phyloP scores from a whole-genome alignment of 2,797 vertebrate genomes.

The Tokudaia muenninki region DNA sequence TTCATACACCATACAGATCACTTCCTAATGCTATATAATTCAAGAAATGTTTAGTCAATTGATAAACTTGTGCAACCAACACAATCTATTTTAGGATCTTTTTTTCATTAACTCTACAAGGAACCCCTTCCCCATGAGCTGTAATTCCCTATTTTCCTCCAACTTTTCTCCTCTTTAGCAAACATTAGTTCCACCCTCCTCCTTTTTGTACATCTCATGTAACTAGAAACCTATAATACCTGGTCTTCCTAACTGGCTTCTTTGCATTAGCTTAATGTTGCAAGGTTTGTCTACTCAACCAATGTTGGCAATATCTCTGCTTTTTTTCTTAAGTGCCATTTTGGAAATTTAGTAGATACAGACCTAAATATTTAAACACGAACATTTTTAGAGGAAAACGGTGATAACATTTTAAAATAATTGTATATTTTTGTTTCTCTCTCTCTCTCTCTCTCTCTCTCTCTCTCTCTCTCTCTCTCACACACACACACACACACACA shows the following conservation, averaged over 20 bases:
- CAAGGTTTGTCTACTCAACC: slow-evolving; percentile 29
- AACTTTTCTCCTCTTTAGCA: background rate
- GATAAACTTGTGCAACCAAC: slow-evolving; percentile 36
- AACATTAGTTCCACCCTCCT: background rate
- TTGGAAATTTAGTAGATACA: slow-evolving; percentile 57
- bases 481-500: background rate
- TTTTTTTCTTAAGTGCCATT: slow-evolving; percentile 52
- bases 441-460: background rate
- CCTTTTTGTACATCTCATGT: slow-evolving; percentile 45
- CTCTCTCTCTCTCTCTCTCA: background rate
- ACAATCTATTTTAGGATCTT: slow-evolving; percentile 30
- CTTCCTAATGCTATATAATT: slow-evolving; percentile 6
- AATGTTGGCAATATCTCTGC: slow-evolving; percentile 39
- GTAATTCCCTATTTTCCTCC: slow-evolving; percentile 3
- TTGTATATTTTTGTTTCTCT: background rate
- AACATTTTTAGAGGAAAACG: slow-evolving; percentile 6
- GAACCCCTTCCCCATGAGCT: background rate
- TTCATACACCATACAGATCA: background rate
- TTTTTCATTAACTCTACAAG: slow-evolving; percentile 11
- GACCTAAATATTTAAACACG: slow-evolving; percentile 66
- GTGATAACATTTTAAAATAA: slow-evolving; percentile 57
- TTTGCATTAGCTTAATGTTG: slow-evolving; percentile 62
- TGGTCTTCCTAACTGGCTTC: background rate
- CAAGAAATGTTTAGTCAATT: slow-evolving; percentile 30
- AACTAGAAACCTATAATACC: slow-evolving; percentile 28